Evolutionary conservation across 2,113 vertebrate species (phyloP).

Genomic region (Elephas maximus): DNA sequence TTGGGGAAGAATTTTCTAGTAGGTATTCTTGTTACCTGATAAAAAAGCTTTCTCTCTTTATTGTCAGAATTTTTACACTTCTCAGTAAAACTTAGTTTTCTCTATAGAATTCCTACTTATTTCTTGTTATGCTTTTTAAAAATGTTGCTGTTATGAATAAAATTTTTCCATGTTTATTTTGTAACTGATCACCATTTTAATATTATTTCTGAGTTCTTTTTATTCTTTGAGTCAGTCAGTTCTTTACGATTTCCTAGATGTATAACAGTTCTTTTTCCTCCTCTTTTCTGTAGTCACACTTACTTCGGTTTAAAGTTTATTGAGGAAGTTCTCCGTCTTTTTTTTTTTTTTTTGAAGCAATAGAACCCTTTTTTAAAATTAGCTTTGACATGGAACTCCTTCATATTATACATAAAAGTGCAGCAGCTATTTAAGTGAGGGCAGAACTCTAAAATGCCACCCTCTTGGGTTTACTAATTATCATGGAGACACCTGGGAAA

Average conservation of each 20-base stretch:
- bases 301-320: neutral
- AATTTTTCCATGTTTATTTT: neutral
- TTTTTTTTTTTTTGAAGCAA: neutral
- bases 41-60: neutral
- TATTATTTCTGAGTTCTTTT: neutral
- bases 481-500: neutral
- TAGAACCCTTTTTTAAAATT: neutral
- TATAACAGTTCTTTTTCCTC: neutral
- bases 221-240: neutral
- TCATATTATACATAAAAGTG: neutral
- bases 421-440: neutral
- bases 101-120: neutral
- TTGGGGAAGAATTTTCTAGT: neutral
- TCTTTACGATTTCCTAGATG: neutral
- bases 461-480: neutral
- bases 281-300: neutral
- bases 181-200: neutral
- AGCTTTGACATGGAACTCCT: neutral
- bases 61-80: neutral
- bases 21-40: neutral
- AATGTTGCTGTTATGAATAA: neutral
- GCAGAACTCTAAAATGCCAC: neutral
- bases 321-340: neutral
- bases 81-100: neutral
- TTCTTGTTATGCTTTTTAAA: neutral